Evolutionary conservation across 2,113 vertebrate genomes (phyloP), one percentile per base, ranked within the genome.

Genomic region (Trichomycterus rosablanca): DNA sequence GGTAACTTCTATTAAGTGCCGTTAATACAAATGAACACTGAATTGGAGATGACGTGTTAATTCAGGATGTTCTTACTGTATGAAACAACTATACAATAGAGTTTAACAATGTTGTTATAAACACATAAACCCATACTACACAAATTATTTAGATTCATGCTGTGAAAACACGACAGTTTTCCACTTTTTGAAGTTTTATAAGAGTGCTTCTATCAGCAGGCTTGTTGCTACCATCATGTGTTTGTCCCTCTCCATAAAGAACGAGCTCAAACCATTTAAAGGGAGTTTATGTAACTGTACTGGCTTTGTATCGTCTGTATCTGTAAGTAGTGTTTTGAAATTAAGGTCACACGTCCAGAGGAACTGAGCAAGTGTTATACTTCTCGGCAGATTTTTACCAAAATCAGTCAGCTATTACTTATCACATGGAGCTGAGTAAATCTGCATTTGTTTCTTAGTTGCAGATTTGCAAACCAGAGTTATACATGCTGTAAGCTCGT

Each of bases 201-300:
- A 39, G 15, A 34, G 4, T 18, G 22, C 11, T 43, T 50, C 40
- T 28, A 11, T 28, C 44, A 39, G 23, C 5, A 12, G 20, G 9
- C 5, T 60, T 18, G 24, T 8, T 37, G 9, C 14, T 16, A 37
- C 9, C n/a, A n/a, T 23, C 43, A 32, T 49, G 46, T 51, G 24
- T 30, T 19, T 42, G 59, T 32, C 26, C 34, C 26, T 62, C 11
- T 23, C 16, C 26, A 18, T 14, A 30, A 30, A 30, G 23, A 28
- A 61, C 14, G n/a, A 57, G 44, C 23, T 32, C 50, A 52, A 20
- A 56, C 22, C 34, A 15, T 15, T 28, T 37, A 15, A 35, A 18
- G 49, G 52, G n/a, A 39, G 22, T 49, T 60, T 60, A 60, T 49
- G 19, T 60, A 49, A 60, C 32, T 12, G 20, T 16, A 18, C 14